phyloP scores from a whole-genome alignment of 2,113 vertebrate species.

The Pholis gunnellus region DNA sequence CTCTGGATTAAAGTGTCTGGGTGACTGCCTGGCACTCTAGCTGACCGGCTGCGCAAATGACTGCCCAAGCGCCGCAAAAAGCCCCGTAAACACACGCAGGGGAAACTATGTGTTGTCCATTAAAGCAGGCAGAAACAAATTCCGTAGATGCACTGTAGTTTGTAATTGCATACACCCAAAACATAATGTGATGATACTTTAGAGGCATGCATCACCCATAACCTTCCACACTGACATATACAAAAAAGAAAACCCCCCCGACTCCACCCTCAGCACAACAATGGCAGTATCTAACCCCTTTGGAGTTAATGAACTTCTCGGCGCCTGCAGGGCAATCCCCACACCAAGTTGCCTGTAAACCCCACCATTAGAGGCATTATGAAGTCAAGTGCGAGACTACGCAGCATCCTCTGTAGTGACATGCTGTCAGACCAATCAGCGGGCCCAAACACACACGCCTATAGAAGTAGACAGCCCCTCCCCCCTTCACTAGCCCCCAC shows the following conservation, averaged over 20 bases:
- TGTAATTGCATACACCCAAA: slow-evolving; percentile 11
- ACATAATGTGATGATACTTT: neutral
- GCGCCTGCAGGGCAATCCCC: slow-evolving; percentile 57
- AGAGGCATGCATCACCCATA: slow-evolving; percentile 20
- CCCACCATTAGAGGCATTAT: slow-evolving; percentile 71
- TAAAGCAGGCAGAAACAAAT: neutral
- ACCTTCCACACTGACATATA: slow-evolving; percentile 44
- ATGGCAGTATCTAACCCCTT: slow-evolving; percentile 53
- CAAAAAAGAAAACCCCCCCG: slow-evolving; percentile 20
- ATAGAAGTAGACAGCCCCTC: slow-evolving; percentile 78
- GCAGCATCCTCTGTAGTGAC: slow-evolving; percentile 70
- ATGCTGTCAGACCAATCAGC: slow-evolving; percentile 81
- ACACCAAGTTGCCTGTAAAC: slow-evolving; percentile 52
- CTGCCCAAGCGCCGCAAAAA: slow-evolving; percentile 48
- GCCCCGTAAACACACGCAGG: slow-evolving; percentile 8
- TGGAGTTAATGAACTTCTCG: slow-evolving; percentile 69
- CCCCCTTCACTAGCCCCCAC: slow-evolving; percentile 66
- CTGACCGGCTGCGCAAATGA: slow-evolving; percentile 63
- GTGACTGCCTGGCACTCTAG: slow-evolving; percentile 73
- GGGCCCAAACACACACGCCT: slow-evolving; percentile 69
- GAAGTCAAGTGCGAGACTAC: slow-evolving; percentile 65
- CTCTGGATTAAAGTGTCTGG: slow-evolving; percentile 80
- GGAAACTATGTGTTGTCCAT: slow-evolving; percentile 18
- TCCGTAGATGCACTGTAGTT: neutral
- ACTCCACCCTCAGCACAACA: slow-evolving; percentile 36